Conservation (phyloP, 1,140 invertebrate species). For the Globodera rostochiensis region DNA sequence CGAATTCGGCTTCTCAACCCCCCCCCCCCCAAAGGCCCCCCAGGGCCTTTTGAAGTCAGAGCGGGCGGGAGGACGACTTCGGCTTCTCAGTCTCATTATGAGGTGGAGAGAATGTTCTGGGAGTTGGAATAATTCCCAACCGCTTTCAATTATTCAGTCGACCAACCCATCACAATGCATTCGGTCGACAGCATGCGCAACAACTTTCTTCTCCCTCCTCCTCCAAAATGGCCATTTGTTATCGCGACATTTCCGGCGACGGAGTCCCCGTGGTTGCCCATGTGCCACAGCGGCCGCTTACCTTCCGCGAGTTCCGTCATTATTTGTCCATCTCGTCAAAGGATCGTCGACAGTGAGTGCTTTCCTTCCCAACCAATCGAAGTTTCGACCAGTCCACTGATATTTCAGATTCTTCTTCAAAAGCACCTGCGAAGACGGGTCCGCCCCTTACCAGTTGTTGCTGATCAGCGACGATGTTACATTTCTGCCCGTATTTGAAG, state of each 20-base stretch:
- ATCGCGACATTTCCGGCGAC: slow-evolving; percentile 34
- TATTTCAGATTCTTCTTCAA: slow-evolving; percentile 62
- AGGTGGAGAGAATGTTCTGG: too few species aligned
- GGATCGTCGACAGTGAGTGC: slow-evolving; percentile 46
- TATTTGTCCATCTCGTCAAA: slow-evolving; percentile 53
- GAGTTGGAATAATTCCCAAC: not conserved
- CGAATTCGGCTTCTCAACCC: too few species aligned
- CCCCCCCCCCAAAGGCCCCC: too few species aligned
- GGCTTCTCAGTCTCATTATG: too few species aligned
- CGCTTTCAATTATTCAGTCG: not conserved
- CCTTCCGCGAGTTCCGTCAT: slow-evolving; percentile 54
- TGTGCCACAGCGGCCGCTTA: slow-evolving; percentile 48
- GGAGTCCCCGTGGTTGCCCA: slow-evolving; percentile 59
- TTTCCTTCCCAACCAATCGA: slow-evolving; percentile 4
- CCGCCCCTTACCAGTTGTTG: slow-evolving; percentile 56
- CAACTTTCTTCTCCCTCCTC: not conserved
- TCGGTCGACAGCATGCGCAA: slow-evolving; percentile 10
- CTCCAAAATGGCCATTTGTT: slow-evolving; percentile 17
- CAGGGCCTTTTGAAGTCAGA: too few species aligned
- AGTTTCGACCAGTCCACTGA: not conserved
- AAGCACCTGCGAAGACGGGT: slow-evolving; percentile 58
- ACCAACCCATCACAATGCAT: not conserved
- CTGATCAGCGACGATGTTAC: slow-evolving; percentile 53
- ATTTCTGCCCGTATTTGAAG: slow-evolving; percentile 57
- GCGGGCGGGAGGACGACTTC: too few species aligned